phyloP scores from a whole-genome alignment of 2,888 invertebrate genomes.

The Sphaerophoria rueppellii region DNA sequence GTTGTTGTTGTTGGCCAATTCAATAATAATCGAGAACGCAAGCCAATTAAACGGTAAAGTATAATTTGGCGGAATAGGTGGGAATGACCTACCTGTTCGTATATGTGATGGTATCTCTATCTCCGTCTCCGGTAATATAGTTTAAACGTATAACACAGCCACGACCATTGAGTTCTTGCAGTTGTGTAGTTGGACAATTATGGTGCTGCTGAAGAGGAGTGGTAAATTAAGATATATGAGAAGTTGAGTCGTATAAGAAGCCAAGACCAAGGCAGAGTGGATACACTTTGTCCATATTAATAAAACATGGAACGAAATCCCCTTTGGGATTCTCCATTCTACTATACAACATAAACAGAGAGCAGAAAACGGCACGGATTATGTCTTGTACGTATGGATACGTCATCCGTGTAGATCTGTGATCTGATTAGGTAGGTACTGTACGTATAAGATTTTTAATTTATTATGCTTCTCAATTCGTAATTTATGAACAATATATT shows the following conservation, averaged over 20 bases:
- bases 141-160: constrained; percentile 37
- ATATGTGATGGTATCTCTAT: constrained; percentile 24
- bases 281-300: constrained; percentile 59
- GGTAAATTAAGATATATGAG: constrained; percentile 17
- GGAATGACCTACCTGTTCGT: constrained; percentile 73
- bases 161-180: constrained; percentile 56
- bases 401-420: constrained; percentile 37
- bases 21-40: constrained; percentile 70
- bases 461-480: constrained; percentile 44
- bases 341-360: constrained; percentile 48
- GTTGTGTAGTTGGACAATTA: constrained; percentile 8
- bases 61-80: constrained; percentile 72
- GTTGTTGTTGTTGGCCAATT: constrained; percentile 55
- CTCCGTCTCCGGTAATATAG: constrained; percentile 30
- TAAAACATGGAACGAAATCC: constrained; percentile 21
- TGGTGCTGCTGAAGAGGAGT: constrained; percentile 45
- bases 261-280: constrained; percentile 11
- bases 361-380: constrained; percentile 64
- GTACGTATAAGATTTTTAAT: constrained; percentile 44
- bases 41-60: constrained; percentile 71
- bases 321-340: constrained; percentile 63
- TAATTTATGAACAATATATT: constrained; percentile 17
- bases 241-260: constrained; percentile 8
- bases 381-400: constrained; percentile 30
- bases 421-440: neutral